Conservation (phyloP, 2,797 vertebrate species). For the Phrynocephalus vlangalii region DNA sequence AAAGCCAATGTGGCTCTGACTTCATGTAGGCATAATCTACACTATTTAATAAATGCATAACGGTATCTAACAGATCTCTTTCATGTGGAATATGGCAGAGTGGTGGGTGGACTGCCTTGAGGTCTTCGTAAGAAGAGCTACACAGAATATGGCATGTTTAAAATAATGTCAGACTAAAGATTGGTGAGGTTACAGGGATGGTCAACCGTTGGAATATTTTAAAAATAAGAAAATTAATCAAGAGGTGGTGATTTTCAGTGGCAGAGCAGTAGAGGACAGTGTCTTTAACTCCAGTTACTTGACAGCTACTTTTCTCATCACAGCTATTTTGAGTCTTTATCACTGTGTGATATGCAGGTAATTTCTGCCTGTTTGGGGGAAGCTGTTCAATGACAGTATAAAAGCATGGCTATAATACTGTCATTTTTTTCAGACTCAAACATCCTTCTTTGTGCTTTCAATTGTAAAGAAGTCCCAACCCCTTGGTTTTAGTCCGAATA, state of each 20-base stretch:
- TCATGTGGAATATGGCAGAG: too few relatives aligned
- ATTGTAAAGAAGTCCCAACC: not conserved
- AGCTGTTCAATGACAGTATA: not conserved
- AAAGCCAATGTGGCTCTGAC: too few relatives aligned
- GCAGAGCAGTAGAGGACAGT: not conserved
- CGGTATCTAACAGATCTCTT: too few relatives aligned
- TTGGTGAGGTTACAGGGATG: too few relatives aligned
- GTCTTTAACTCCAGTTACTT: not conserved
- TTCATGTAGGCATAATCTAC: too few relatives aligned
- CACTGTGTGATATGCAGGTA: not conserved
- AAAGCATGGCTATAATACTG: not conserved
- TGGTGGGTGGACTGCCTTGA: too few relatives aligned
- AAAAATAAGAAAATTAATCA: too few relatives aligned
- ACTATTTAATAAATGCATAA: too few relatives aligned
- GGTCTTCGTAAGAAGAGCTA: too few relatives aligned
- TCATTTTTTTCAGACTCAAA: not conserved
- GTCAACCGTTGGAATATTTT: too few relatives aligned
- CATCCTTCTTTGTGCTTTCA: not conserved
- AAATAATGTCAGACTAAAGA: too few relatives aligned
- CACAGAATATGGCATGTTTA: too few relatives aligned
- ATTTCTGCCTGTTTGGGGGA: not conserved
- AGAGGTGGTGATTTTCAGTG: not conserved
- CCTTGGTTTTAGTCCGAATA: not conserved
- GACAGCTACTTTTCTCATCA: not conserved
- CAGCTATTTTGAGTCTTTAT: not conserved